These are phyloP conservation scores for Drosophila diplacantha DNA, from an alignment of 2,888 invertebrate species.

Conservation along the genomic window DNA sequence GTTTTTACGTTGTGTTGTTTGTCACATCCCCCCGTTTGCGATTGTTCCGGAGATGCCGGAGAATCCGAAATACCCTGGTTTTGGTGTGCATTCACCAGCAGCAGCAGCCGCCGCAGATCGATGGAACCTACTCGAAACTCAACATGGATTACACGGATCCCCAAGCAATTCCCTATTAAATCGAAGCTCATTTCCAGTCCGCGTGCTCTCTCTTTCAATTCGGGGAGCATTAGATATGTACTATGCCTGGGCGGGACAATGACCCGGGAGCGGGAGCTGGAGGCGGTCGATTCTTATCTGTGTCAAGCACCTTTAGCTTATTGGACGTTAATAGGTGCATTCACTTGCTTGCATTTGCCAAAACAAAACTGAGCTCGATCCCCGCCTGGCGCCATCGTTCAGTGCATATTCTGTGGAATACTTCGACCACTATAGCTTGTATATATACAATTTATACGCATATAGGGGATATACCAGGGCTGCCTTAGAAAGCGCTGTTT, in stretches of 20 bases:
- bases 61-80: background rate
- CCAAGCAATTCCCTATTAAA: background rate
- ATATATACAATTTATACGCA: background rate
- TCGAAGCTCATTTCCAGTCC: background rate
- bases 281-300: conserved; percentile 14
- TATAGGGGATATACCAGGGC: background rate
- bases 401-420: background rate
- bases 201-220: background rate
- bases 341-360: conserved; percentile 39
- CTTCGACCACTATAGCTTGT: background rate
- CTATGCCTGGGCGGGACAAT: conserved; percentile 6
- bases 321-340: conserved; percentile 51
- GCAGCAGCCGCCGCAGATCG: background rate
- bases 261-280: conserved; percentile 6
- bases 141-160: background rate
- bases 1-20: background rate
- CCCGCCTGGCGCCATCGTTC: conserved; percentile 8
- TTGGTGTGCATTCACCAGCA: background rate
- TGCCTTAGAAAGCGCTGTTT: background rate
- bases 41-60: background rate
- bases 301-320: conserved; percentile 28
- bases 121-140: background rate
- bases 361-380: conserved; percentile 36
- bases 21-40: background rate
- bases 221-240: conserved; percentile 5